Evolutionary conservation across 2,888 invertebrate species (phyloP), one percentile per base, ranked within the genome.

Genomic region (Microdon myrmicae): DNA sequence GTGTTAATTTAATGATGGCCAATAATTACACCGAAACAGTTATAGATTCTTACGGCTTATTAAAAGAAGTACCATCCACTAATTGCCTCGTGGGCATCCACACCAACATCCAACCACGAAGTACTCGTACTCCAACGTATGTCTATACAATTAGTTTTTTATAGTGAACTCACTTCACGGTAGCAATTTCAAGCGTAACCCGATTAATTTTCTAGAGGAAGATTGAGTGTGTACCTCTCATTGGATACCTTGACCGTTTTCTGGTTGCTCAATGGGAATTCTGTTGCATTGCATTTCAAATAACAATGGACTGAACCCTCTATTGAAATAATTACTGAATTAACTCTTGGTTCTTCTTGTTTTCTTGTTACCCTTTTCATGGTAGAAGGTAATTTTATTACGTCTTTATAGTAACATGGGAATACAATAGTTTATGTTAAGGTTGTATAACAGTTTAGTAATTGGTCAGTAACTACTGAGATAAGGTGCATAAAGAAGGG

Each of bases 71-170:
- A 31, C 22, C 37, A 28, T 37, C 34, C 31, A 43, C 55, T 60
- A 55, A 60, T 55, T 60, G 38, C 44, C 43, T 49, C 48, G 41
- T 22, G 47, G 41, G 26, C 59, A 54, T 54, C 41, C 37, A 47
- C 20, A 35, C 26, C 19, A 14, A 6, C 9, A 23, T 23, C 25
- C 13, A 6, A 10, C 35, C 9, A 28, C 12, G 39, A 48, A 38
- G 29, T 47, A 37, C 35, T 35, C 38, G 54, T 45, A 61, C 25
- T 49, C 44, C 49, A 44, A 13, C 56, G 51, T 45, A 56, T 51
- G 56, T 51, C 56, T 13, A 61, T 44, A 56, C 61, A 61, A 56
- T 56, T 51, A 56, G 55, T 56, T 61, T 51, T 61, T 61, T 61
- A 61, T 61, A 55, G 39, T 26, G 22, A 35, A 29, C 28, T 4